Evolutionary conservation across 2,888 invertebrate species (phyloP).

Genomic region (Chesias legatella): DNA sequence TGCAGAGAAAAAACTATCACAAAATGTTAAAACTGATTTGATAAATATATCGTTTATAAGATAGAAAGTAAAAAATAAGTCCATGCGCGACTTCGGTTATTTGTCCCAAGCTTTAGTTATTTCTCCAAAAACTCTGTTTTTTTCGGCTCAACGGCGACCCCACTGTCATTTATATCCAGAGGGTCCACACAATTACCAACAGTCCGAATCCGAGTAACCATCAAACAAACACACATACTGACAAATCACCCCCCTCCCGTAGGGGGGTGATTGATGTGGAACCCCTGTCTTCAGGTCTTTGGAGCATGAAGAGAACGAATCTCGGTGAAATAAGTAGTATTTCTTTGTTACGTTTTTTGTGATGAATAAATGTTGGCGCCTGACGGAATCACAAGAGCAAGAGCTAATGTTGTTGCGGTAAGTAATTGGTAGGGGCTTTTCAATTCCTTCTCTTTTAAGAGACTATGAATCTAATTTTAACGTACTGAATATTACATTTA

Average conservation of each 20-base stretch:
- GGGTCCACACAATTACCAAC: slow-evolving; percentile 30
- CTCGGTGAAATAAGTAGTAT: slow-evolving; percentile 9
- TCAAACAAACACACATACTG: slow-evolving; percentile 37
- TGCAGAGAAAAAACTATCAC: too few relatives aligned
- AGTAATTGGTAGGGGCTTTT: slow-evolving; percentile 1
- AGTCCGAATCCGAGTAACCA: slow-evolving; percentile 23
- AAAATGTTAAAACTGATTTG: too few relatives aligned
- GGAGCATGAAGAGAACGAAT: slow-evolving; percentile 26
- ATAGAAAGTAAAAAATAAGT: too few relatives aligned
- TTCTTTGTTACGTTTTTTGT: slow-evolving; percentile 5
- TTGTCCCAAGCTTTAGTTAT: too few relatives aligned
- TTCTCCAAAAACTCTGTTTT: slow-evolving; percentile 1
- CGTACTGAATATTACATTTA: too few relatives aligned
- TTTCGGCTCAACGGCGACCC: slow-evolving; percentile 15
- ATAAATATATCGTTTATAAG: too few relatives aligned
- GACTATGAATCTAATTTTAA: too few relatives aligned
- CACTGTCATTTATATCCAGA: slow-evolving; percentile 25
- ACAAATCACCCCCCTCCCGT: slow-evolving; percentile 17
- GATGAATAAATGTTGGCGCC: slow-evolving; percentile 7
- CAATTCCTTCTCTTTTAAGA: too few relatives aligned
- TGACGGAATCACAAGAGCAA: slow-evolving; percentile 7
- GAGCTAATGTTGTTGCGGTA: slow-evolving; percentile 2
- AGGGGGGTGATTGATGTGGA: slow-evolving; percentile 47
- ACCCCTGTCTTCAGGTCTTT: slow-evolving; percentile 42
- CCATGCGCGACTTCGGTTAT: too few relatives aligned